These are phyloP conservation scores for Pachyuromys duprasi DNA, from an alignment of 2,797 vertebrate species.

Conservation along the genomic window DNA sequence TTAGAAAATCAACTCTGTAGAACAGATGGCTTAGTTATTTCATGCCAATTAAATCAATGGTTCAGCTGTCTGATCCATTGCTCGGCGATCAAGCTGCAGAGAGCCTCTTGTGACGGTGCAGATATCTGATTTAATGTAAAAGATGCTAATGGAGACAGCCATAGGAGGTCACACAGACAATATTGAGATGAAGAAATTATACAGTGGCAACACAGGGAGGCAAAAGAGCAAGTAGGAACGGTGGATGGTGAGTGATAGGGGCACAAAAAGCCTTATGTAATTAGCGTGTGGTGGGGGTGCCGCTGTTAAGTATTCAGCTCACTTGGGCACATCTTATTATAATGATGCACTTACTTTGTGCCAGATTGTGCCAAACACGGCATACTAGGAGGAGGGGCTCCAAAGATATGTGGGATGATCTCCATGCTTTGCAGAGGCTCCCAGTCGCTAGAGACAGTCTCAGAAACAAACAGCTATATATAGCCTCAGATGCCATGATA, in stretches of 20 bases:
- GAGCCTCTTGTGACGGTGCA: slow-evolving; percentile 18
- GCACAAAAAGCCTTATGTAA: not conserved
- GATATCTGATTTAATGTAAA: slow-evolving; percentile 63
- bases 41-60: slow-evolving; percentile 67
- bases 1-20: slow-evolving; percentile 65
- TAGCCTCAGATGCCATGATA: not conserved
- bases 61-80: slow-evolving; percentile 57
- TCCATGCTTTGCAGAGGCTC: not conserved
- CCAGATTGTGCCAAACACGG: not conserved
- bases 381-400: not conserved
- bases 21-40: slow-evolving; percentile 77
- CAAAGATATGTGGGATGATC: not conserved
- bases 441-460: not conserved
- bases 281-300: not conserved
- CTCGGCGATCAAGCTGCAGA: slow-evolving; percentile 51
- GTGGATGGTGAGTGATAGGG: not conserved
- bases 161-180: slow-evolving; percentile 45
- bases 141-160: not conserved
- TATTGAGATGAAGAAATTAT: slow-evolving; percentile 38
- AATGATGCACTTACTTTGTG: not conserved
- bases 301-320: not conserved
- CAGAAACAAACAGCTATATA: not conserved
- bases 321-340: not conserved
- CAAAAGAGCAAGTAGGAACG: not conserved
- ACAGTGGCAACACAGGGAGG: not conserved